These are phyloP conservation scores for Sarcophaga variegata DNA, from an alignment of 2,888 invertebrate species.

Conservation along the genomic window DNA sequence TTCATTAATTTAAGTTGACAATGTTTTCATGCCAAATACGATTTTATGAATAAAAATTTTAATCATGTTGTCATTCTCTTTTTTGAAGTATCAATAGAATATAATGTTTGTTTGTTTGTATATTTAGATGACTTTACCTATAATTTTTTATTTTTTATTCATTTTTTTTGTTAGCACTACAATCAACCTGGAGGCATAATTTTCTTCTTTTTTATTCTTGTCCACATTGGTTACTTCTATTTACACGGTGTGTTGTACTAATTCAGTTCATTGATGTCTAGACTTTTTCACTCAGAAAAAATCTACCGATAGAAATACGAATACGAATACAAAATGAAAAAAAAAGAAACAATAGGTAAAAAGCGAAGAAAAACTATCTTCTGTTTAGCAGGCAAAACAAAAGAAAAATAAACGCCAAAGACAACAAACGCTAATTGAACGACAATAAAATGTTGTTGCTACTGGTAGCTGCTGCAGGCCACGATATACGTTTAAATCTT, in stretches of 20 bases:
- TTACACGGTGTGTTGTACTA: slow-evolving; percentile 15
- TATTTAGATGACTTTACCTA: background rate
- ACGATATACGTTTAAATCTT: background rate
- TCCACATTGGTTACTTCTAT: background rate
- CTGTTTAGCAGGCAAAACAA: slow-evolving; percentile 31
- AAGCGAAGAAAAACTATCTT: slow-evolving; percentile 14
- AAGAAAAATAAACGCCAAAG: slow-evolving; percentile 29
- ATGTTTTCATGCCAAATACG: too few relatives aligned
- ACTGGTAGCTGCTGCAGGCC: slow-evolving; percentile 13
- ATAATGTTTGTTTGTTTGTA: background rate
- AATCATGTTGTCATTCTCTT: too few relatives aligned
- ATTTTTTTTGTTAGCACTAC: background rate
- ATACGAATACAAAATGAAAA: too few relatives aligned
- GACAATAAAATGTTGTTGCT: slow-evolving; percentile 48
- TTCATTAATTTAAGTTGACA: too few relatives aligned
- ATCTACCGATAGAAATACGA: background rate
- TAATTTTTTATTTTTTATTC: background rate
- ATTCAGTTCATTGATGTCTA: slow-evolving; percentile 62
- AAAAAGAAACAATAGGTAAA: background rate
- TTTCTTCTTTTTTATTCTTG: background rate
- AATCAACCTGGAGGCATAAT: slow-evolving; percentile 17
- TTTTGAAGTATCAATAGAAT: too few relatives aligned
- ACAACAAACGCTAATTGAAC: slow-evolving; percentile 61
- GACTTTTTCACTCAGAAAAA: slow-evolving; percentile 44
- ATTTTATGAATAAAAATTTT: too few relatives aligned